Conservation (phyloP, 1,140 invertebrate genomes). For the Eupeodes corollae region DNA sequence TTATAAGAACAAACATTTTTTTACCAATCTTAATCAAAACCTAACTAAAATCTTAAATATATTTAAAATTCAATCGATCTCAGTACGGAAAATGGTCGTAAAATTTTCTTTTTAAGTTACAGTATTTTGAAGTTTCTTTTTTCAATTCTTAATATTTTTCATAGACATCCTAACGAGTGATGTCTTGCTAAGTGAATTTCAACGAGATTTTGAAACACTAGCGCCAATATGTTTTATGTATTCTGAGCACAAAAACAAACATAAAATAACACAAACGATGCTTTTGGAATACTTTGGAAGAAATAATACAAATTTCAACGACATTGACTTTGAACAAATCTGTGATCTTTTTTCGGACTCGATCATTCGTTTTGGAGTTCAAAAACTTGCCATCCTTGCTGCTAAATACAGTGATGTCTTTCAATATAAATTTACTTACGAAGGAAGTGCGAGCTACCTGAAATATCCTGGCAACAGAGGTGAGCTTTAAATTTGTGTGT, state of each 20-base stretch:
- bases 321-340: conserved; percentile 34
- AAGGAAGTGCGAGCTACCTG: conserved; percentile 39
- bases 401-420: conserved; percentile 25
- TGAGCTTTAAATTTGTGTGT: conserved; percentile 2
- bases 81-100: too few relatives aligned
- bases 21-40: too few relatives aligned
- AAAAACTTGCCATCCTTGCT: conserved; percentile 34
- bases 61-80: too few relatives aligned
- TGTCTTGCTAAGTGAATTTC: conserved; percentile 31
- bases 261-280: conserved; percentile 7
- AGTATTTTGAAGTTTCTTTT: not conserved
- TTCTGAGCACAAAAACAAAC: conserved; percentile 7
- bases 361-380: conserved; percentile 33
- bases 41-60: too few relatives aligned
- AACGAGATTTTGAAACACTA: conserved; percentile 36
- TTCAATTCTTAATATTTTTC: conserved; percentile 2
- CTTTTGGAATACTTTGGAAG: conserved; percentile 27
- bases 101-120: too few relatives aligned
- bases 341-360: conserved; percentile 30
- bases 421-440: conserved; percentile 40
- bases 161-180: conserved; percentile 32
- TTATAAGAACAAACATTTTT: too few relatives aligned
- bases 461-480: conserved; percentile 13
- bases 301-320: conserved; percentile 31
- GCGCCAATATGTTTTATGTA: conserved; percentile 43